A percentile compares a stretch with the other conserved stretches of the same genome.
These are phyloP conservation scores for Zosterops pallidus DNA, from an alignment of 2,113 vertebrate genomes.

Conservation along the genomic window DNA sequence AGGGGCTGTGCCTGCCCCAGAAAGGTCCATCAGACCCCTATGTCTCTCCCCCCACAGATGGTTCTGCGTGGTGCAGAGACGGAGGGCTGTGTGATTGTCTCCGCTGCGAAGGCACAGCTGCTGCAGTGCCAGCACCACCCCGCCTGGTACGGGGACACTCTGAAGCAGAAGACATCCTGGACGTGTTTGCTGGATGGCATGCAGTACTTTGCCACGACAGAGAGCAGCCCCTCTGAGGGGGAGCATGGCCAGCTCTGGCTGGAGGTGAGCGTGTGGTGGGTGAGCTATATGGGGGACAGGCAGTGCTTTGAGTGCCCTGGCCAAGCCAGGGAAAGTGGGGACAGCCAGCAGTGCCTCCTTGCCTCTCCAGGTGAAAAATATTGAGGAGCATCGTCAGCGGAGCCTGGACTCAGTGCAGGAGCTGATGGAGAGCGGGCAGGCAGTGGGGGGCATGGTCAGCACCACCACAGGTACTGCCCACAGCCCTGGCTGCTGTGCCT, in stretches of 20 bases:
- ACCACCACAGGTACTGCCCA: slow-evolving; percentile 89
- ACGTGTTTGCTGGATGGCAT: slow-evolving; percentile 94
- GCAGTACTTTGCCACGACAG: slow-evolving; percentile 99
- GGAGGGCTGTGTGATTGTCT: slow-evolving; percentile 93
- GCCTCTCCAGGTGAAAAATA: slow-evolving; percentile 90
- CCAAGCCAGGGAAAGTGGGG: background rate
- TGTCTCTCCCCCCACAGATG: slow-evolving; percentile 77
- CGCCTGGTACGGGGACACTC: slow-evolving; percentile 91
- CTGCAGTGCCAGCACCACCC: slow-evolving; percentile 96
- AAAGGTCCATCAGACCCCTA: background rate
- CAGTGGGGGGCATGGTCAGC: slow-evolving; percentile 98
- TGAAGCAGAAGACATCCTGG: slow-evolving; percentile 98
- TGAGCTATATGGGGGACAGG: accelerated
- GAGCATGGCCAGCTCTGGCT: slow-evolving; percentile 94
- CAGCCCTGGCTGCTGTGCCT: background rate
- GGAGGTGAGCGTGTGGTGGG: slow-evolving; percentile 75
- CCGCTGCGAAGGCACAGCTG: slow-evolving; percentile 93
- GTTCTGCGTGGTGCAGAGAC: slow-evolving; percentile 95
- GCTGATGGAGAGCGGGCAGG: slow-evolving; percentile 97
- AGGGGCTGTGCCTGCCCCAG: background rate
- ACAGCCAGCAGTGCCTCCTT: background rate
- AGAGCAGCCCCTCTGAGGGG: slow-evolving; percentile 86
- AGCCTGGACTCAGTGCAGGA: slow-evolving; percentile 94
- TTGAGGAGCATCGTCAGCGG: slow-evolving; percentile 92
- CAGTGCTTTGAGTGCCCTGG: background rate